phyloP scores from a whole-genome alignment of 2,113 vertebrate genomes.

The Anoura caudifer region DNA sequence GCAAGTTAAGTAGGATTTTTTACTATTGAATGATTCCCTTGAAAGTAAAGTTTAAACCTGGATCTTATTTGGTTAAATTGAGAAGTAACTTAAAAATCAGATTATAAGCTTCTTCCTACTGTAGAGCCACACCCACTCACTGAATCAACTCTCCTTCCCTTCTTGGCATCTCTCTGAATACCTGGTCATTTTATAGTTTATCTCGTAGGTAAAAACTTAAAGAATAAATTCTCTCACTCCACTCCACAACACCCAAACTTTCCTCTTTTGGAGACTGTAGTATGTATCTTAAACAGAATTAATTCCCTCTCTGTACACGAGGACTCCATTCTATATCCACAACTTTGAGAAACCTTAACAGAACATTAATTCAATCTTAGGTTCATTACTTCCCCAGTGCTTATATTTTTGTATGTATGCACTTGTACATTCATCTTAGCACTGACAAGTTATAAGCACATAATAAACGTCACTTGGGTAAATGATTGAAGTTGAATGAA shows the following conservation, averaged over 20 bases:
- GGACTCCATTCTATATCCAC: not conserved
- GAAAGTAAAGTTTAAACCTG: not conserved
- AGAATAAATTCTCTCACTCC: not conserved
- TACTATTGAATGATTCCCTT: not conserved
- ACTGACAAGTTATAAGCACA: not conserved
- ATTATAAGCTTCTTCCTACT: not conserved
- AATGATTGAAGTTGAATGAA: not conserved
- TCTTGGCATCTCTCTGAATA: not conserved
- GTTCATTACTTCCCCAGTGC: not conserved
- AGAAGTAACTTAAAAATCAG: not conserved
- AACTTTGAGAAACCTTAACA: not conserved
- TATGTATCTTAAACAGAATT: conserved; percentile 4
- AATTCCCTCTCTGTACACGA: not conserved
- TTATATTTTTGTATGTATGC: not conserved
- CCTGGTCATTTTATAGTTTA: not conserved
- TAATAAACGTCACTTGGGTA: not conserved
- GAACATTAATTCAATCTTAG: not conserved
- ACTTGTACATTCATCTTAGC: not conserved
- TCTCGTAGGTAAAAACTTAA: not conserved
- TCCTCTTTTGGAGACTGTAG: not conserved
- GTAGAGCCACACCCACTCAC: not conserved
- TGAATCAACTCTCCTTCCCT: not conserved
- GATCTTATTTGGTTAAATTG: not conserved
- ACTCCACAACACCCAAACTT: not conserved
- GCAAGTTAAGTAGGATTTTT: not conserved